Evolutionary conservation across 1,140 invertebrate species (phyloP).

Genomic region (Neodiprion lecontei): DNA sequence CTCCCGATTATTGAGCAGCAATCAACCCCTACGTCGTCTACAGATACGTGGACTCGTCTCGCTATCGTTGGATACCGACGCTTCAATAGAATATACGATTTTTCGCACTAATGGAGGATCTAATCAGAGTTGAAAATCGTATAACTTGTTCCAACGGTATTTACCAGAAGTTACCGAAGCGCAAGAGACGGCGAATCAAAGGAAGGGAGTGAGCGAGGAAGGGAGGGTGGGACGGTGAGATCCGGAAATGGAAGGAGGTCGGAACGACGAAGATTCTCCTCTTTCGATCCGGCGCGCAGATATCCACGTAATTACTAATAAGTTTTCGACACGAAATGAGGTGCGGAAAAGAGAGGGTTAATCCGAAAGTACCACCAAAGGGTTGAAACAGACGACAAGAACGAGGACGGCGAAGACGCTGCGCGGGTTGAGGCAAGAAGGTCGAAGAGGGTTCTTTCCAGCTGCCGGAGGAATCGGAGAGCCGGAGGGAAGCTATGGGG

Average conservation of each 20-base stretch:
- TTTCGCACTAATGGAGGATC: too few relatives aligned
- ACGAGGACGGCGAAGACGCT: conserved; percentile 34
- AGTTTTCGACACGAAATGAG: conserved; percentile 63
- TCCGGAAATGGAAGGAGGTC: conserved; percentile 14
- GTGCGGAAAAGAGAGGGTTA: conserved; percentile 63
- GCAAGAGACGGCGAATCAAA: conserved; percentile 23
- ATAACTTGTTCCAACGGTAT: neutral
- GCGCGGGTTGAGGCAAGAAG: conserved; percentile 9
- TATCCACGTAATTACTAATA: conserved; percentile 62
- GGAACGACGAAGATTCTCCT: conserved; percentile 23
- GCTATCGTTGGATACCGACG: too few relatives aligned
- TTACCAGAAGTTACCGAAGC: conserved; percentile 12
- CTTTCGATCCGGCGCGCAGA: conserved; percentile 50
- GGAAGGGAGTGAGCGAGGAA: conserved; percentile 29
- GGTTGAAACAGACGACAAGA: conserved; percentile 34
- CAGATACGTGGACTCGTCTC: too few relatives aligned
- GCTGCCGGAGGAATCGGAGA: conserved; percentile 23
- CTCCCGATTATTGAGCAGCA: too few relatives aligned
- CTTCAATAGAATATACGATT: too few relatives aligned
- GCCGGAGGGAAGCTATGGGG: conserved; percentile 17
- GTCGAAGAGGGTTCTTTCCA: conserved; percentile 19
- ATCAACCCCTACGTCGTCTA: too few relatives aligned
- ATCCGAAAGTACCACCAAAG: conserved; percentile 60
- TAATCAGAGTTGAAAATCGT: neutral
- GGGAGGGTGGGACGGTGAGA: conserved; percentile 11